phyloP scores from a whole-genome alignment of 1,140 invertebrate species.

The Macrobrachium nipponense region DNA sequence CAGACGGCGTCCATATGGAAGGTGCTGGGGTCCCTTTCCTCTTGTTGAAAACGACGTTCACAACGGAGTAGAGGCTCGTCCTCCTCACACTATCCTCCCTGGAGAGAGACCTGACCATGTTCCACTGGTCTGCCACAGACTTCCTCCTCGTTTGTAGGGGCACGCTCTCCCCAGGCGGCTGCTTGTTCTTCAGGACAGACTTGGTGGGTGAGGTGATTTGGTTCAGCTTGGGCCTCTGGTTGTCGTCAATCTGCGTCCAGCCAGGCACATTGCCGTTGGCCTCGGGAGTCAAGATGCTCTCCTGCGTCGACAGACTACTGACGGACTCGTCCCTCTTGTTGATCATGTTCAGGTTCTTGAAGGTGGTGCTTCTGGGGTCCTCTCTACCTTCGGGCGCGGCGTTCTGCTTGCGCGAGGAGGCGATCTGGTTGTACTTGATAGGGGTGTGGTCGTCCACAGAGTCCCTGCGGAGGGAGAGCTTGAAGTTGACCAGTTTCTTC shows the following conservation, averaged over 20 bases:
- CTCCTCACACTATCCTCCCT: not conserved
- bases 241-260: not conserved
- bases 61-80: not conserved
- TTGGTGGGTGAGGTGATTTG: not conserved
- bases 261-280: not conserved
- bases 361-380: not conserved
- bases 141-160: not conserved
- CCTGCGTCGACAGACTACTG: not conserved
- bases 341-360: not conserved
- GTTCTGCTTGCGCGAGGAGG: too few species aligned
- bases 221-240: not conserved
- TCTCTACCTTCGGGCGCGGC: not conserved
- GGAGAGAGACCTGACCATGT: not conserved
- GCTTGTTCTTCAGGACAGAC: not conserved
- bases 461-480: not conserved
- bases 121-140: too few species aligned
- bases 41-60: not conserved
- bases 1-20: conserved; percentile 3
- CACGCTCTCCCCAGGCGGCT: not conserved
- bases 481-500: conserved; percentile 14
- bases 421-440: not conserved
- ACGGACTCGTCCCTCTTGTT: not conserved
- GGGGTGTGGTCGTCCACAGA: not conserved
- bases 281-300: not conserved
- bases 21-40: not conserved